Percentiles rank a stretch among this genome's conserved stretches.
These are phyloP conservation scores for Sinocyclocheilus anophthalmus DNA, from an alignment of 2,113 vertebrate species.

Conservation along the genomic window DNA sequence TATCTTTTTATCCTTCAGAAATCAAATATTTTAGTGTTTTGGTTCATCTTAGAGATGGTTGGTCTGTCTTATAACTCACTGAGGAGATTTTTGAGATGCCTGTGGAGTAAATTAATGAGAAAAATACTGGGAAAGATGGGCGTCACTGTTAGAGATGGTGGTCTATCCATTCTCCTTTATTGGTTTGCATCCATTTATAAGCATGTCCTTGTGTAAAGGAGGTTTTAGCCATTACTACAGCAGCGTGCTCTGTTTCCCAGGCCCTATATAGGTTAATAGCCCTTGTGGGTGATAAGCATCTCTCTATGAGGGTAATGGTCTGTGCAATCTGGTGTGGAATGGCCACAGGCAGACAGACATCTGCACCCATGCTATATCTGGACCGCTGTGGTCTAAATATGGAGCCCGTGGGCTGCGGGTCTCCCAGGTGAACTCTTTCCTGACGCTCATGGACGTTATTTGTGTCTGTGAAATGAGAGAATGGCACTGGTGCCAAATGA, in stretches of 20 bases:
- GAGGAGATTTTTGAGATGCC: not conserved
- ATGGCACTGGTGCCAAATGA: not conserved
- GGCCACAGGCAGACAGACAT: conserved; percentile 55
- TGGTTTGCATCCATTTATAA: not conserved
- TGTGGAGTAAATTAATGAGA: not conserved
- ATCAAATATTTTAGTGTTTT: not conserved
- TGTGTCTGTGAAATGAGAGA: not conserved
- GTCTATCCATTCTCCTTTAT: not conserved
- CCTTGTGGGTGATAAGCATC: conserved; percentile 50
- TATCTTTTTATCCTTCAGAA: not conserved
- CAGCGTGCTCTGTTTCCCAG: conserved; percentile 17
- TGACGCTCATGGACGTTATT: not conserved
- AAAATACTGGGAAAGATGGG: not conserved
- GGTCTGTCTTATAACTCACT: not conserved
- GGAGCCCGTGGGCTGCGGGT: conserved; percentile 22
- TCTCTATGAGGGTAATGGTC: conserved; percentile 48
- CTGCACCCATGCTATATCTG: conserved; percentile 33
- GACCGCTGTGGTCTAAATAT: conserved; percentile 2
- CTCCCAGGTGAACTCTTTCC: conserved; percentile 34
- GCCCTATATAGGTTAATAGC: conserved; percentile 54
- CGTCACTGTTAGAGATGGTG: not conserved
- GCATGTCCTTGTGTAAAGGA: not conserved
- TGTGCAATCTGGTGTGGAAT: conserved; percentile 43
- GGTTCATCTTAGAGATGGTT: not conserved
- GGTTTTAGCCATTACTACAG: conserved; percentile 30